phyloP scores from a whole-genome alignment of 2,888 invertebrate species.

The Diadegma fenestrale region DNA sequence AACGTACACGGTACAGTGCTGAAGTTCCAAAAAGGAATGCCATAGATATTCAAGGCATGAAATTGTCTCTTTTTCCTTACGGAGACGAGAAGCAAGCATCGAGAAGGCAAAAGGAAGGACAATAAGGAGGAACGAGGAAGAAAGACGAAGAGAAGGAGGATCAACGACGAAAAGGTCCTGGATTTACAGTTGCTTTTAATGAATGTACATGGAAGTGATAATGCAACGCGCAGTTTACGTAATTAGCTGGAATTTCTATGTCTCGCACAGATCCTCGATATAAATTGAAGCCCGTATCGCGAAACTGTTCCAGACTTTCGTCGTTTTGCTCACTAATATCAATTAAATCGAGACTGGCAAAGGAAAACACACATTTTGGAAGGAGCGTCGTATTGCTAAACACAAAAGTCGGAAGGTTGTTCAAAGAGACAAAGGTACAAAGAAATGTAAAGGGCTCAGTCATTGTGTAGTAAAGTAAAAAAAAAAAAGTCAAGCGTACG shows the following conservation, averaged over 20 bases:
- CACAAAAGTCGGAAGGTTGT: background rate
- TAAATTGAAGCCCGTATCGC: constrained; percentile 17
- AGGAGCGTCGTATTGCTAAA: background rate
- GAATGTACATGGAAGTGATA: constrained; percentile 20
- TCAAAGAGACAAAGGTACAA: background rate
- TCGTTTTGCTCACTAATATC: background rate
- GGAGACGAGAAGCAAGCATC: constrained; percentile 18
- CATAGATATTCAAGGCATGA: constrained; percentile 53
- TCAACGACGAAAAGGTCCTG: background rate
- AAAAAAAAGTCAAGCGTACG: constrained; percentile 5
- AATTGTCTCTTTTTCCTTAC: constrained; percentile 36
- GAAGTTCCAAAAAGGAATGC: constrained; percentile 9
- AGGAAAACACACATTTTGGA: background rate
- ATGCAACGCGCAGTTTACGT: constrained; percentile 27
- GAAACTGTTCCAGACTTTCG: too few relatives aligned
- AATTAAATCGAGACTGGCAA: constrained; percentile 3
- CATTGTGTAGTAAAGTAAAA: constrained; percentile 18
- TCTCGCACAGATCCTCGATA: constrained; percentile 9
- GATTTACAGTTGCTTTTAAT: constrained; percentile 5
- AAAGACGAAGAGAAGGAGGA: constrained; percentile 3
- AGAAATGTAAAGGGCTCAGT: constrained; percentile 8
- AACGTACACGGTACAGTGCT: background rate
- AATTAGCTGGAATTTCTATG: background rate
- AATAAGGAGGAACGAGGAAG: constrained; percentile 1
- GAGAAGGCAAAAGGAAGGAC: constrained; percentile 5